A percentile compares a stretch with the other conserved stretches of the same genome.
phyloP scores from a whole-genome alignment of 2,888 invertebrate species.

The Leptinotarsa juncta region DNA sequence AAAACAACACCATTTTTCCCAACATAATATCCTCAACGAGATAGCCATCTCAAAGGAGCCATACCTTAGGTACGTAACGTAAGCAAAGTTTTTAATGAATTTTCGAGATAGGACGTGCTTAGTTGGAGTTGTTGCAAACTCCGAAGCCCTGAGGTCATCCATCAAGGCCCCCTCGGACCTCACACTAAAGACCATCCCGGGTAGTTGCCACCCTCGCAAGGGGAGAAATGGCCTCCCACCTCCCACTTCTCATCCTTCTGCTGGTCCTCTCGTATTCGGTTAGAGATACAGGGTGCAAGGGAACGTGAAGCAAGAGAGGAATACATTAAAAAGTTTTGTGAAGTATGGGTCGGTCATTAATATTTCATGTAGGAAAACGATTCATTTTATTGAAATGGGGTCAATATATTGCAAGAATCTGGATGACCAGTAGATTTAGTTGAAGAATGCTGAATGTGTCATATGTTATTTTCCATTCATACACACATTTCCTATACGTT shows the following conservation, averaged over 20 bases:
- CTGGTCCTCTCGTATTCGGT: slow-evolving; percentile 26
- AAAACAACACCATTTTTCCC: slow-evolving; percentile 3
- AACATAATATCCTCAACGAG: slow-evolving; percentile 12
- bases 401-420: slow-evolving; percentile 51
- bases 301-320: slow-evolving; percentile 50
- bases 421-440: slow-evolving; percentile 15
- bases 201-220: slow-evolving; percentile 52
- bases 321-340: slow-evolving; percentile 54
- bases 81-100: slow-evolving; percentile 58
- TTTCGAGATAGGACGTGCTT: slow-evolving; percentile 48
- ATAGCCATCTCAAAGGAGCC: slow-evolving; percentile 56
- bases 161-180: slow-evolving; percentile 63
- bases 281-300: slow-evolving; percentile 49
- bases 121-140: slow-evolving; percentile 50
- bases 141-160: slow-evolving; percentile 65
- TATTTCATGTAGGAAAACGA: slow-evolving; percentile 53
- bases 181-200: slow-evolving; percentile 58
- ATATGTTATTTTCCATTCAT: slow-evolving; percentile 15
- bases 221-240: slow-evolving; percentile 49
- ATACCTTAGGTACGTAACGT: slow-evolving; percentile 55
- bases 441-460: not conserved
- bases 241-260: slow-evolving; percentile 58
- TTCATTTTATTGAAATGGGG: slow-evolving; percentile 52
- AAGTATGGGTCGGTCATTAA: slow-evolving; percentile 53
- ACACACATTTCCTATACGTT: slow-evolving; percentile 3